Percentiles rank a stretch among this genome's conserved stretches.
Conservation (phyloP, 2,888 invertebrate genomes). For the Cheilosia vernalis region DNA sequence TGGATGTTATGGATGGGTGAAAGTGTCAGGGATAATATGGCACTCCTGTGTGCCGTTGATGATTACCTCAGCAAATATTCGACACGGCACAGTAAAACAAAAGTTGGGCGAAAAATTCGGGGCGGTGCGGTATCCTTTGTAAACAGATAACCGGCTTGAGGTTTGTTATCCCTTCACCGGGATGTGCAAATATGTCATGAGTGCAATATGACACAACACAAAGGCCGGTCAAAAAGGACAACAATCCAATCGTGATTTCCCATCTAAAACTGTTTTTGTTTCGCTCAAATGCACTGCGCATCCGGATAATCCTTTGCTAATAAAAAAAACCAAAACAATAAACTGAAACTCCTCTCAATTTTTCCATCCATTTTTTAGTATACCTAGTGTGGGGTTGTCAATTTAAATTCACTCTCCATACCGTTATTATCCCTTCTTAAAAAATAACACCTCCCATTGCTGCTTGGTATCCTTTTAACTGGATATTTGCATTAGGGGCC, state of each 20-base stretch:
- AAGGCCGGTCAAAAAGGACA: slow-evolving; percentile 41
- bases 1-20: slow-evolving; percentile 37
- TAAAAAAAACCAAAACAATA: slow-evolving; percentile 42
- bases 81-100: not conserved
- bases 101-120: slow-evolving; percentile 6
- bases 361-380: slow-evolving; percentile 2
- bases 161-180: not conserved
- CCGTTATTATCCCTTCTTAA: slow-evolving; percentile 73
- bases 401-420: slow-evolving; percentile 72
- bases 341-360: not conserved
- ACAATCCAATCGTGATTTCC: slow-evolving; percentile 28
- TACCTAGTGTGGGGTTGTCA: slow-evolving; percentile 37
- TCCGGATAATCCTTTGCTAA: slow-evolving; percentile 59
- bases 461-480: slow-evolving; percentile 64
- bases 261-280: slow-evolving; percentile 51
- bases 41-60: slow-evolving; percentile 57
- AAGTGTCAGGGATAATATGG: slow-evolving; percentile 63
- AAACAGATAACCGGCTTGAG: slow-evolving; percentile 5
- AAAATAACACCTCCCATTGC: slow-evolving; percentile 61
- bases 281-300: slow-evolving; percentile 28
- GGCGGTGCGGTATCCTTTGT: not conserved
- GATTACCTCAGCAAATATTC: slow-evolving; percentile 58
- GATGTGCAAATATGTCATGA: slow-evolving; percentile 6
- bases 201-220: not conserved
- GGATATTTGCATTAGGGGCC: slow-evolving; percentile 66